A percentile compares a stretch with the other conserved stretches of the same genome.
Evolutionary conservation across 1,140 invertebrate genomes (phyloP).

Genomic region (Drosophila bipectinata): DNA sequence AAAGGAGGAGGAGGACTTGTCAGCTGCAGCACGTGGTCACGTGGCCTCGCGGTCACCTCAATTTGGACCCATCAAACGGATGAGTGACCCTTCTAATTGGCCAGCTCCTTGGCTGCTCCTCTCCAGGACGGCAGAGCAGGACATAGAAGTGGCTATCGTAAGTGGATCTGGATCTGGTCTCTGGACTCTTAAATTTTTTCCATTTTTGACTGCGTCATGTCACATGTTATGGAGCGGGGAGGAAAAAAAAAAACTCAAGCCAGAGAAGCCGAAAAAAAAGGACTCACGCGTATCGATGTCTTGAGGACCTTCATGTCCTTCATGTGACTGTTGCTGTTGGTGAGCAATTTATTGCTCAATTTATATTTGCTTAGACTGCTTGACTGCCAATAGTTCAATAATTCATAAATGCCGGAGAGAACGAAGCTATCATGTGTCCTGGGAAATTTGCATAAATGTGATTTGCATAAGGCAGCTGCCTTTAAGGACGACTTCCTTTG

Average conservation of each 20-base stretch:
- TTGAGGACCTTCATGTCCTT: not conserved
- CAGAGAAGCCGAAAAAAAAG: not conserved
- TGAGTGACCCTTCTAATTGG: conserved; percentile 73
- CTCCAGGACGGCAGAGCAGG: not conserved
- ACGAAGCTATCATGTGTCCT: conserved; percentile 52
- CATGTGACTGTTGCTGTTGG: conserved; percentile 7
- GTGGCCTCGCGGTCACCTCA: conserved; percentile 52
- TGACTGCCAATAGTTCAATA: conserved; percentile 81
- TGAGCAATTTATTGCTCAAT: conserved; percentile 74
- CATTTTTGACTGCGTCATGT: conserved; percentile 69
- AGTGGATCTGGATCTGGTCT: conserved; percentile 51
- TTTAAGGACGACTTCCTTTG: not conserved
- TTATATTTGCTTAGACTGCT: conserved; percentile 81
- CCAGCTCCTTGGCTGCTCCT: conserved; percentile 3
- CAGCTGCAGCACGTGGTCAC: conserved; percentile 54
- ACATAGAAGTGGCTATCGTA: conserved; percentile 44
- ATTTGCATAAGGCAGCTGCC: conserved; percentile 74
- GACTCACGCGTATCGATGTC: conserved; percentile 75
- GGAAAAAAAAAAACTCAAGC: conserved; percentile 3
- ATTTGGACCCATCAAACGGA: conserved; percentile 70
- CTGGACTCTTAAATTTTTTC: not conserved
- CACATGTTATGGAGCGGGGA: conserved; percentile 47
- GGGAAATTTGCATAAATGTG: conserved; percentile 65
- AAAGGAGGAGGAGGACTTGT: conserved; percentile 13
- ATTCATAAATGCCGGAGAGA: conserved; percentile 56